Conservation (phyloP, 2,888 invertebrate genomes). For the Cryptops parisi region DNA sequence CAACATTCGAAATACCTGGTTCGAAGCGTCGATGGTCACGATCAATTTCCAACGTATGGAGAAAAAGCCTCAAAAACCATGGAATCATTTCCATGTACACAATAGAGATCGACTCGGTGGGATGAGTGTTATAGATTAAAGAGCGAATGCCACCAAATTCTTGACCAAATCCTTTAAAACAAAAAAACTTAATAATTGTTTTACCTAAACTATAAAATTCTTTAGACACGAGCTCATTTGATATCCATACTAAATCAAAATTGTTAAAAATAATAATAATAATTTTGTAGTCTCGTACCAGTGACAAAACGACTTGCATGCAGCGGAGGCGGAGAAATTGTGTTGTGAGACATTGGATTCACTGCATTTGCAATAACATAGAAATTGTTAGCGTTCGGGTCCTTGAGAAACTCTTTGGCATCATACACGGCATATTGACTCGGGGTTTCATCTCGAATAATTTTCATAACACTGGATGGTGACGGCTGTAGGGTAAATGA, state of each 20-base stretch:
- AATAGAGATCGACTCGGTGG: conserved; percentile 43
- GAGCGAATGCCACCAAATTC: conserved; percentile 80
- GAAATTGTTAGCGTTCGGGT: not conserved
- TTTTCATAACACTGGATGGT: not conserved
- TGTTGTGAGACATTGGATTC: not conserved
- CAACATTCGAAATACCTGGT: too few species aligned
- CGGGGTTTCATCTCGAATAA: conserved; percentile 8
- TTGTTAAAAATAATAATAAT: not conserved
- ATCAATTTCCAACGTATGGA: conserved; percentile 62
- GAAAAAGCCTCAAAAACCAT: conserved; percentile 48
- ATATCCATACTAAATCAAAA: too few species aligned
- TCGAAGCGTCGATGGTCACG: conserved; percentile 5
- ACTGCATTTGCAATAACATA: not conserved
- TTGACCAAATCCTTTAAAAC: conserved; percentile 61
- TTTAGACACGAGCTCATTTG: too few species aligned
- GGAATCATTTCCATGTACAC: conserved; percentile 70
- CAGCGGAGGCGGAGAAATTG: not conserved
- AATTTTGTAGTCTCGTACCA: not conserved
- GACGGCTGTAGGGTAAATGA: conserved; percentile 2
- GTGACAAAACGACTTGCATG: not conserved
- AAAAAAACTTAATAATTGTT: conserved; percentile 6
- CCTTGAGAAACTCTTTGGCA: not conserved
- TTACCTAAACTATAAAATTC: too few species aligned
- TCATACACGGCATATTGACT: conserved; percentile 2
- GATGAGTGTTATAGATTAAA: conserved; percentile 62